Evolutionary conservation across 2,888 invertebrate genomes (phyloP).

Genomic region (Drosophila flavopinicola): DNA sequence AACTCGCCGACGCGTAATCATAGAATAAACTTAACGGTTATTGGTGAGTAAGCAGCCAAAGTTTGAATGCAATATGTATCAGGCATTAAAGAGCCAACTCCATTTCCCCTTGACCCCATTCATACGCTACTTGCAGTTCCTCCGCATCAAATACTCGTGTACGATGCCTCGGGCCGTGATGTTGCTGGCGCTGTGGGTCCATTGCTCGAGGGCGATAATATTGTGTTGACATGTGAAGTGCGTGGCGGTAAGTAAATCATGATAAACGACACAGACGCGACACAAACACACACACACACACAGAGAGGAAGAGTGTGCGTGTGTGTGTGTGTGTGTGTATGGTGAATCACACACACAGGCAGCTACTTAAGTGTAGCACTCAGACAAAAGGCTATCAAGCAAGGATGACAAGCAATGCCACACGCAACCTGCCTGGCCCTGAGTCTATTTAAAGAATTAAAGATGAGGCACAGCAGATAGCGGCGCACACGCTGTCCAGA

Average conservation of each 20-base stretch:
- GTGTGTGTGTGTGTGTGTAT: no score
- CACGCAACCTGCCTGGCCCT: constrained; percentile 51
- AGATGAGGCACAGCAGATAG: constrained; percentile 71
- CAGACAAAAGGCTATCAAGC: constrained; percentile 79
- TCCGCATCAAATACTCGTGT: constrained; percentile 93
- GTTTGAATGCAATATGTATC: constrained; percentile 45
- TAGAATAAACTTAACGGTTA: constrained; percentile 94
- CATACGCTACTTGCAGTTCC: constrained; percentile 88
- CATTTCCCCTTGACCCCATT: constrained; percentile 62
- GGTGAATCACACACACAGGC: constrained; percentile 20
- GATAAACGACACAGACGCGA: constrained; percentile 73
- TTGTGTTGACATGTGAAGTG: constrained; percentile 93
- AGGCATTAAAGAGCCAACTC: constrained; percentile 48
- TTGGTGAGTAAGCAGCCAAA: constrained; percentile 88
- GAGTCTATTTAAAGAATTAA: constrained; percentile 80
- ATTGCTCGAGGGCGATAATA: constrained; percentile 91
- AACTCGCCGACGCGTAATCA: constrained; percentile 95
- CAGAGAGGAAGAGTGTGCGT: no score
- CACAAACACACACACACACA: constrained; percentile 21
- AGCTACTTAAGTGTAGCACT: constrained; percentile 79
- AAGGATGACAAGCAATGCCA: constrained; percentile 57
- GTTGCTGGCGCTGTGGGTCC: constrained; percentile 92
- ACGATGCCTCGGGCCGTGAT: constrained; percentile 93
- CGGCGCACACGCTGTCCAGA: constrained; percentile 40
- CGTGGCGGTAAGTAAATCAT: constrained; percentile 90